Conservation (phyloP, 1,140 invertebrate genomes). For the Drosophila sucinea region DNA sequence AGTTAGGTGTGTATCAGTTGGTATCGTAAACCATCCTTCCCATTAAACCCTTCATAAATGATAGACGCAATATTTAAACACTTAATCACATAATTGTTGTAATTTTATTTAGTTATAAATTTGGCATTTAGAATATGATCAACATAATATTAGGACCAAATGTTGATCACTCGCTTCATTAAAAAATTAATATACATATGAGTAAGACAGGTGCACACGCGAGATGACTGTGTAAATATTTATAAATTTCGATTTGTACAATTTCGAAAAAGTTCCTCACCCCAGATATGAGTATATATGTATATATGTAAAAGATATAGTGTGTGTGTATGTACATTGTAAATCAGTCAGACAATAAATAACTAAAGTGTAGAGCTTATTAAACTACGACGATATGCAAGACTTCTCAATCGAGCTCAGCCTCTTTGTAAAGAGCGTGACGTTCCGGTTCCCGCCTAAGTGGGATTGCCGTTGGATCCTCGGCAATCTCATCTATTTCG, state of each 20-base stretch:
- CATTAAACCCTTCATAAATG: no score
- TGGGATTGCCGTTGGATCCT: constrained; percentile 27
- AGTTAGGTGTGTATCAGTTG: no score
- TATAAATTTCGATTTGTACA: constrained; percentile 44
- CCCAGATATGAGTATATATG: background rate
- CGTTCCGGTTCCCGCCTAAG: constrained; percentile 29
- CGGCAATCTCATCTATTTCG: constrained; percentile 33
- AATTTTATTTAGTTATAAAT: constrained; percentile 48
- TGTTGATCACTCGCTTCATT: constrained; percentile 23
- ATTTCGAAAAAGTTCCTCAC: constrained; percentile 20
- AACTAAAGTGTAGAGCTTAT: constrained; percentile 3
- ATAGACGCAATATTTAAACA: constrained; percentile 12
- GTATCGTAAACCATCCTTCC: no score
- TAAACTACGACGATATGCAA: background rate
- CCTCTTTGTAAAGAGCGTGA: constrained; percentile 51
- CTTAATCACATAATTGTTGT: constrained; percentile 31
- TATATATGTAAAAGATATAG: background rate
- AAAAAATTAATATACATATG: constrained; percentile 15
- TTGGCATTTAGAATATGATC: constrained; percentile 60
- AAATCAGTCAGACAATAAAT: constrained; percentile 29
- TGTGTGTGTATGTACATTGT: background rate
- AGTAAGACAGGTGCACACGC: background rate
- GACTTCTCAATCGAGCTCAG: constrained; percentile 47
- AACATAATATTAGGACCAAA: constrained; percentile 43
- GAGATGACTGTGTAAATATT: constrained; percentile 12